Percentiles rank a stretch among this genome's conserved stretches.
Evolutionary conservation across 2,888 invertebrate species (phyloP).

Genomic region (Diaperis boleti): DNA sequence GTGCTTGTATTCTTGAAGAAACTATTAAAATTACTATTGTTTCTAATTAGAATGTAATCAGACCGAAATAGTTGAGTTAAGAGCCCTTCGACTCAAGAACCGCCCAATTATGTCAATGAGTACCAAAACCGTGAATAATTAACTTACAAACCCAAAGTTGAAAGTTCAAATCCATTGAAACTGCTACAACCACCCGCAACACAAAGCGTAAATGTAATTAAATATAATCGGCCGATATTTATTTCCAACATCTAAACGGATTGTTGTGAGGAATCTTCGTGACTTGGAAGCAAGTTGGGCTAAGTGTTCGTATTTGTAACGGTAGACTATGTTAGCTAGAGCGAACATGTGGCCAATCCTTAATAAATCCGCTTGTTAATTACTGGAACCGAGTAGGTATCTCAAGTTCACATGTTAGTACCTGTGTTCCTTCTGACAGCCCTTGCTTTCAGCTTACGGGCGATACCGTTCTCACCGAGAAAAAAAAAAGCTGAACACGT

Average conservation of each 20-base stretch:
- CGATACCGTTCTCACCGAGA: slow-evolving; percentile 52
- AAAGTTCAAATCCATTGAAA: slow-evolving; percentile 23
- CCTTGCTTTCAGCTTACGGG: slow-evolving; percentile 45
- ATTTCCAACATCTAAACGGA: slow-evolving; percentile 54
- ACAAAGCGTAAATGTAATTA: slow-evolving; percentile 11
- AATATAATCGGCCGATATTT: slow-evolving; percentile 38
- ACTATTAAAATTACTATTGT: too few species aligned
- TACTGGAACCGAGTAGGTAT: slow-evolving; percentile 59
- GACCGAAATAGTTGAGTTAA: too few species aligned
- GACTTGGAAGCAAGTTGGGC: slow-evolving; percentile 57
- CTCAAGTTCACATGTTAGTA: slow-evolving; percentile 58
- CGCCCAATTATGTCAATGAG: too few species aligned
- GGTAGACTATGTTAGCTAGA: slow-evolving; percentile 58
- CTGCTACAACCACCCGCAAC: background rate
- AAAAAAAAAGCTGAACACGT: slow-evolving; percentile 53
- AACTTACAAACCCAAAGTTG: slow-evolving; percentile 6
- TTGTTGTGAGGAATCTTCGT: slow-evolving; percentile 55
- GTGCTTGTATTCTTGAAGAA: too few species aligned
- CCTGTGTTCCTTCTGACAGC: slow-evolving; percentile 56
- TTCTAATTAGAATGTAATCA: too few species aligned
- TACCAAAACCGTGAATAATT: too few species aligned
- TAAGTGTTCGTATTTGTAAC: slow-evolving; percentile 62
- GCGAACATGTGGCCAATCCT: slow-evolving; percentile 59
- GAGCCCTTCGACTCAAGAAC: too few species aligned
- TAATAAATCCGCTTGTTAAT: slow-evolving; percentile 64